Evolutionary conservation across 2,888 invertebrate genomes (phyloP).

Genomic region (Oegoconia quadripuncta): DNA sequence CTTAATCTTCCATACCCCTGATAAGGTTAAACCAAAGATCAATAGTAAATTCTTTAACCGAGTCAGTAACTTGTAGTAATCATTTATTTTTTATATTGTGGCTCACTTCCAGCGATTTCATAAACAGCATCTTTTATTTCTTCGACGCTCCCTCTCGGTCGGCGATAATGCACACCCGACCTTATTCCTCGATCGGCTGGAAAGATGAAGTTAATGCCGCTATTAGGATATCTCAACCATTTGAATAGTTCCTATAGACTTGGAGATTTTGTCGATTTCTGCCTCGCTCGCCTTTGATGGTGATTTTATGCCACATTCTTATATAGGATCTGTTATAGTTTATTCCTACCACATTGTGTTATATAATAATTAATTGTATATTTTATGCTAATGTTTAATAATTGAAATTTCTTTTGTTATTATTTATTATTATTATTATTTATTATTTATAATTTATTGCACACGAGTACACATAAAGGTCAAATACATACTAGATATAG

Average conservation of each 20-base stretch:
- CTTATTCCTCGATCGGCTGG: slow-evolving; percentile 48
- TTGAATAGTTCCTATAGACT: slow-evolving; percentile 44
- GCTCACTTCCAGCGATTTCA: slow-evolving; percentile 1
- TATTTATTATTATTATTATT: too few species aligned
- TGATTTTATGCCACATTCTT: slow-evolving; percentile 10
- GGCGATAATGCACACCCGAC: slow-evolving; percentile 43
- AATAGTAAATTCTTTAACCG: too few species aligned
- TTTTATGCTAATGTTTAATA: too few species aligned
- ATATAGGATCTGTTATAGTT: background rate
- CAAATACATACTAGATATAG: too few species aligned
- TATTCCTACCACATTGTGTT: background rate
- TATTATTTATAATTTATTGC: too few species aligned
- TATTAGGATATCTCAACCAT: slow-evolving; percentile 60
- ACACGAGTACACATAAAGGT: too few species aligned
- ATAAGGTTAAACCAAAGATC: too few species aligned
- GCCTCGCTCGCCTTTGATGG: slow-evolving; percentile 5
- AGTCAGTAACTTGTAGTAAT: background rate
- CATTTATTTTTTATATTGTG: background rate
- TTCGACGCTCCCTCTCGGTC: slow-evolving; percentile 17
- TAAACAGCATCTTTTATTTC: slow-evolving; percentile 15
- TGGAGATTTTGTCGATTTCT: slow-evolving; percentile 31
- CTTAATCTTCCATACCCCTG: too few species aligned
- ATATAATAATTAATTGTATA: background rate
- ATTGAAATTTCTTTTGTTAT: too few species aligned
- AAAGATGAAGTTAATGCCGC: slow-evolving; percentile 57